These are phyloP conservation scores for Myotis vivesi DNA, from an alignment of 2,797 vertebrate genomes.

Conservation along the genomic window DNA sequence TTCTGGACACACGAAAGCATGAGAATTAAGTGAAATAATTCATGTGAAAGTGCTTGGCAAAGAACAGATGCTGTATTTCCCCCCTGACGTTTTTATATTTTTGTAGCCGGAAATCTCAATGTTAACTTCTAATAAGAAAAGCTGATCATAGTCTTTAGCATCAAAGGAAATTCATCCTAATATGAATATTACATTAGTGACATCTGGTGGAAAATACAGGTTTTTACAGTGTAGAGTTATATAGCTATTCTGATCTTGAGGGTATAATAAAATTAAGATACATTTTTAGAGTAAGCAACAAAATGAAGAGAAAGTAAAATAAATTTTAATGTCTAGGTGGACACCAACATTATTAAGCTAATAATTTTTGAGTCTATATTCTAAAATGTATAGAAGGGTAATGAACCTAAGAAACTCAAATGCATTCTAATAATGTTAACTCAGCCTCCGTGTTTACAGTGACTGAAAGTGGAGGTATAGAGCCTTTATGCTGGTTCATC, in stretches of 20 bases:
- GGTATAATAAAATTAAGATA: neutral
- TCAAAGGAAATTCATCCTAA: neutral
- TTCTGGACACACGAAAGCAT: neutral
- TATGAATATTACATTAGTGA: conserved; percentile 21
- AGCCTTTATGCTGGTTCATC: neutral
- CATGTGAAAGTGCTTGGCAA: neutral
- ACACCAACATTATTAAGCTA: neutral
- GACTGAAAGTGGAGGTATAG: neutral
- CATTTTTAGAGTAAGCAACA: neutral
- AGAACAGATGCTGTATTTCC: neutral
- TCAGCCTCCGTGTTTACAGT: neutral
- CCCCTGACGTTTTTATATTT: neutral
- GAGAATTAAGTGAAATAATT: neutral
- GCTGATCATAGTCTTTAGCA: neutral
- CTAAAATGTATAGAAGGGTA: neutral
- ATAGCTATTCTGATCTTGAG: neutral
- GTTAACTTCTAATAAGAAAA: neutral
- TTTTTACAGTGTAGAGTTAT: neutral
- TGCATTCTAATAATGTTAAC: neutral
- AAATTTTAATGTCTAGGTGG: neutral
- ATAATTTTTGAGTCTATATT: neutral
- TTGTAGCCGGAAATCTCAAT: neutral
- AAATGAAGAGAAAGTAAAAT: neutral
- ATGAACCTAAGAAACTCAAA: neutral
- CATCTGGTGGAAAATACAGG: conserved; percentile 42